Conservation (phyloP, 2,113 vertebrate species). For the Melierax canorus region DNA sequence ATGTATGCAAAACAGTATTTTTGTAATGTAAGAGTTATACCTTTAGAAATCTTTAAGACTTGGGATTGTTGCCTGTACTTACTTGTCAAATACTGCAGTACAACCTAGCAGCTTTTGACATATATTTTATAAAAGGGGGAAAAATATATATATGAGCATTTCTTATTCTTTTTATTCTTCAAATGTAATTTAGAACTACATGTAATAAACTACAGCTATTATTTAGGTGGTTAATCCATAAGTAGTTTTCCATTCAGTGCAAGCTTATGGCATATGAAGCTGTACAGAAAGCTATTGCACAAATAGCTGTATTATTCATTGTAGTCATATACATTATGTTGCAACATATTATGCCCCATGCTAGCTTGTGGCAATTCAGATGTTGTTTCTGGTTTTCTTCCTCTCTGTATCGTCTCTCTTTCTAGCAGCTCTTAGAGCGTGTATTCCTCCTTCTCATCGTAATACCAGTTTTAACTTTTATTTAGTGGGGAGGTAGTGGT, state of each 20-base stretch:
- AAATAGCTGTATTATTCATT: background rate
- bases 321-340: background rate
- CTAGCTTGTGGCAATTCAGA: background rate
- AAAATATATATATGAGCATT: background rate
- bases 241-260: background rate
- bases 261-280: background rate
- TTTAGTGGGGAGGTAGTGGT: background rate
- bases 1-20: background rate
- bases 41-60: background rate
- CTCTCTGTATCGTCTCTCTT: background rate
- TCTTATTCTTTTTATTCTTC: background rate
- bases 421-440: background rate
- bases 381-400: background rate
- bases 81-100: background rate
- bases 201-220: background rate
- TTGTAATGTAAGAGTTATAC: background rate
- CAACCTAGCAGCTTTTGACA: background rate
- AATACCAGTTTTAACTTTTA: background rate
- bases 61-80: background rate
- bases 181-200: background rate
- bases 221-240: background rate
- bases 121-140: background rate
- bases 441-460: background rate
- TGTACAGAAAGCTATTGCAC: background rate
- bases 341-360: background rate